Conservation (phyloP, 1,140 invertebrate species). For the Orchestia grillus region DNA sequence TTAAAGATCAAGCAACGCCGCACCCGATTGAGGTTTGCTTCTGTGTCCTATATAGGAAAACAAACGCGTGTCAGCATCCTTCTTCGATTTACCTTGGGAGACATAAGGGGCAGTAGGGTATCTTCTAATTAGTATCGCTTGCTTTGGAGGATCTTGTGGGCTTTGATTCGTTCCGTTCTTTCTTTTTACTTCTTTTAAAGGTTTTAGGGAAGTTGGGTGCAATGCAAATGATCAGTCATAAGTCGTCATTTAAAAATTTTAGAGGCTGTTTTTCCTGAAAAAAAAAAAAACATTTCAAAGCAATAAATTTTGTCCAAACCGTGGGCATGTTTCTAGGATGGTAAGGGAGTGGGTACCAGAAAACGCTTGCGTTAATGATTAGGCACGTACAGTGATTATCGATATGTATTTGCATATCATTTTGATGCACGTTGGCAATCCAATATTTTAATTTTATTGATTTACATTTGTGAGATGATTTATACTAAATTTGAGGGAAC, state of each 20-base stretch:
- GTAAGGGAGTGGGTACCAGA: too few relatives aligned
- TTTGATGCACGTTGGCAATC: too few relatives aligned
- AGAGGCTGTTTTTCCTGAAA: too few relatives aligned
- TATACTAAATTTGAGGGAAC: too few relatives aligned
- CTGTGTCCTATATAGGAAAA: neutral
- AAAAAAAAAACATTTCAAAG: too few relatives aligned
- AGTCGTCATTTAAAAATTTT: neutral
- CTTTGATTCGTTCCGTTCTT: neutral
- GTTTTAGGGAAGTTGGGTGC: neutral
- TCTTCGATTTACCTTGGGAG: neutral
- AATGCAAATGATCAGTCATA: neutral
- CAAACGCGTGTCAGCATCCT: neutral
- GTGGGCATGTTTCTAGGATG: too few relatives aligned
- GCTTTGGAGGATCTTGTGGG: neutral
- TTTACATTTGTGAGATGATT: too few relatives aligned
- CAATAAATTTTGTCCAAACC: too few relatives aligned
- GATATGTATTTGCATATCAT: too few relatives aligned
- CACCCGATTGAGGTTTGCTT: neutral
- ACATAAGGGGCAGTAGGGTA: neutral
- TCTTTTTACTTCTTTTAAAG: neutral
- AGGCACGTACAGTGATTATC: too few relatives aligned
- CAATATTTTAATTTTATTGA: too few relatives aligned
- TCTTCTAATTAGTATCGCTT: neutral
- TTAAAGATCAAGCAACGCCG: neutral
- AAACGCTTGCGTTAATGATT: too few relatives aligned